Conservation (phyloP, 2,113 vertebrate species). For the Barnardius zonarius region DNA sequence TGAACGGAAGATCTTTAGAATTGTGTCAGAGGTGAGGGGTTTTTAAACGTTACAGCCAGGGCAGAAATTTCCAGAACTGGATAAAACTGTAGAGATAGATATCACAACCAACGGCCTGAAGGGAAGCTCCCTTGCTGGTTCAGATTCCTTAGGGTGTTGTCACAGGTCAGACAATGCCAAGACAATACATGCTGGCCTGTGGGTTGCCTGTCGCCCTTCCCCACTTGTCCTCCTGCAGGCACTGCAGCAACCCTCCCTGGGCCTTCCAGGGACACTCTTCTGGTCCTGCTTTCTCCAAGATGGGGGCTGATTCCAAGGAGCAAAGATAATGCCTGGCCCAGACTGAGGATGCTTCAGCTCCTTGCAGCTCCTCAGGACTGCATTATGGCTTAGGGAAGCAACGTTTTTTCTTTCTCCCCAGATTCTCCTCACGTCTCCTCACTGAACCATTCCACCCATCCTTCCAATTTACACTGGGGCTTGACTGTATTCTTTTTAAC, state of each 20-base stretch:
- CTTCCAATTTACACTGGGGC: neutral
- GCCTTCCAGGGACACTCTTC: neutral
- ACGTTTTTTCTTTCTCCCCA: neutral
- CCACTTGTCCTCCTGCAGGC: accelerated
- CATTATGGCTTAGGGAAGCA: neutral
- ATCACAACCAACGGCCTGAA: neutral
- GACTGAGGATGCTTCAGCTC: neutral
- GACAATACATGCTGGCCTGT: accelerated
- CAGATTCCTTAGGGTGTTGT: neutral
- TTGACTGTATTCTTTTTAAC: neutral
- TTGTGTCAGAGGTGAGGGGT: neutral
- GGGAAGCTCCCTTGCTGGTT: neutral
- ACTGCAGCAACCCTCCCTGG: neutral
- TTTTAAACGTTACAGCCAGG: neutral
- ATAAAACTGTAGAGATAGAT: neutral
- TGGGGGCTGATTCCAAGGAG: neutral
- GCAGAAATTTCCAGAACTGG: neutral
- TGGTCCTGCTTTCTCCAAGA: neutral
- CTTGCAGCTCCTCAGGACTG: neutral
- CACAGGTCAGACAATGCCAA: neutral
- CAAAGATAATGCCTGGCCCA: neutral
- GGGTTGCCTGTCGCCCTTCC: neutral
- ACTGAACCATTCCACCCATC: neutral
- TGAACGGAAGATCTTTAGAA: neutral
- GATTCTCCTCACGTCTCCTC: neutral